Evolutionary conservation across 1,140 invertebrate species (phyloP), one percentile per base, ranked within the genome.

Genomic region (Globodera ellingtonae): DNA sequence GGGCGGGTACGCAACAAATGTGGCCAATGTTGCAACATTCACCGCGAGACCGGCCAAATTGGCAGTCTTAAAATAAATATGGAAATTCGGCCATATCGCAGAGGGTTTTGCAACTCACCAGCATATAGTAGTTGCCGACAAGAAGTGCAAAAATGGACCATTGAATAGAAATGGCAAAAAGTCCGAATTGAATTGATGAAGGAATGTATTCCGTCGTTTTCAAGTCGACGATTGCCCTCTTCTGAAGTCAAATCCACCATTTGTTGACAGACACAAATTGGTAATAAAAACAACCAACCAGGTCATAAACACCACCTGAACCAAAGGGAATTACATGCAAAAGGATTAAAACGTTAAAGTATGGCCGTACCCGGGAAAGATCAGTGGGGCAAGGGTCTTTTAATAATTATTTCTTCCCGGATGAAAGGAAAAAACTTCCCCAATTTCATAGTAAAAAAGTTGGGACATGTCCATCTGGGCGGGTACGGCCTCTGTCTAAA

Each of bases 1-100:
- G 7, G 87, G 87, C 44, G 87, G 87, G 76, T 88, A 88, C 48
- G 88, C 75, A 73, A 88, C 78, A 73, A 87, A 88, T 13, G 89
- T 59, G 0, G 79, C 56, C 15, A 88, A 66, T 10, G 88, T 89
- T 24, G 82, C 79, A 13, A 88, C 35, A 65, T 88, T 88, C 1
- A 88, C 81, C 5, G 78, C 59, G 10, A 88, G 67, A 86, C 87
- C 87, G 52, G 88, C 88, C 48, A 86, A 56, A 72, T 88, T 88
- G 0, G 87, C 88, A 35, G 83, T 66, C 86, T 88, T 48, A 71
- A 88, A 83, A 81, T 7, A 8, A 78, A 24, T 10, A 48, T 56
- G 79, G 67, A 35, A n/a, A 65, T 21, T 15, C 3, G n/a, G 13
- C 21, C 59, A 65, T 15, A 65, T 65, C 3, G n/a, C 8, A 24